A percentile compares a stretch with the other conserved stretches of the same genome.
Evolutionary conservation across 2,113 vertebrate species (phyloP).

Genomic region (Apteryx mantelli): DNA sequence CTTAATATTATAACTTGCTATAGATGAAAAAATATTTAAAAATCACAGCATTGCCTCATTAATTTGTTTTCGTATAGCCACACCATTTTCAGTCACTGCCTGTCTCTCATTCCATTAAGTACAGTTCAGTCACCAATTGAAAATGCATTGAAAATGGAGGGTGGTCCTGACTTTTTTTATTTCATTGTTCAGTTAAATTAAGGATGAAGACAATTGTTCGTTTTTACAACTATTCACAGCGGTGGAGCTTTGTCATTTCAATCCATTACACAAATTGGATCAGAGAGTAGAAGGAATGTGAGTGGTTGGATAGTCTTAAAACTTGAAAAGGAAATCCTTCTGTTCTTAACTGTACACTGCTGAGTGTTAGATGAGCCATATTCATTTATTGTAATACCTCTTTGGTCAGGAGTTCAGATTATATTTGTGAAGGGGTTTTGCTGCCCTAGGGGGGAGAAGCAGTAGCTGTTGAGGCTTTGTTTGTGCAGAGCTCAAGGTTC

Average conservation of each 20-base stretch:
- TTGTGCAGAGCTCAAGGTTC: fast-evolving
- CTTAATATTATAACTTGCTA: not conserved
- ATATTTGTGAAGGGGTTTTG: not conserved
- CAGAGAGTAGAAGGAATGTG: not conserved
- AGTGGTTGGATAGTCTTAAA: not conserved
- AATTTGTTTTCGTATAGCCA: not conserved
- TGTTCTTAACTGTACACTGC: not conserved
- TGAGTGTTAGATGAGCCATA: not conserved
- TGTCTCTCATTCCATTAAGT: not conserved
- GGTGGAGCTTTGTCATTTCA: not conserved
- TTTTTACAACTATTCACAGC: not conserved
- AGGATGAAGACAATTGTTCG: not conserved
- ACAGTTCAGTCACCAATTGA: not conserved
- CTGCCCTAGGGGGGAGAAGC: not conserved
- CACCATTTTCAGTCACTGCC: fast-evolving
- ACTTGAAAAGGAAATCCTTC: not conserved
- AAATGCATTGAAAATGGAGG: not conserved
- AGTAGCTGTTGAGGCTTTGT: not conserved
- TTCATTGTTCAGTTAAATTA: not conserved
- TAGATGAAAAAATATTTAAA: not conserved
- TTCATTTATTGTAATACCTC: not conserved
- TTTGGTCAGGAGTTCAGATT: not conserved
- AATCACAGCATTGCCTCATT: not conserved
- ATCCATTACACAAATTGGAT: not conserved
- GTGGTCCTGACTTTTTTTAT: not conserved